Evolutionary conservation across 2,888 invertebrate species (phyloP), one percentile per base, ranked within the genome.

Genomic region (Hecatera dysodea): DNA sequence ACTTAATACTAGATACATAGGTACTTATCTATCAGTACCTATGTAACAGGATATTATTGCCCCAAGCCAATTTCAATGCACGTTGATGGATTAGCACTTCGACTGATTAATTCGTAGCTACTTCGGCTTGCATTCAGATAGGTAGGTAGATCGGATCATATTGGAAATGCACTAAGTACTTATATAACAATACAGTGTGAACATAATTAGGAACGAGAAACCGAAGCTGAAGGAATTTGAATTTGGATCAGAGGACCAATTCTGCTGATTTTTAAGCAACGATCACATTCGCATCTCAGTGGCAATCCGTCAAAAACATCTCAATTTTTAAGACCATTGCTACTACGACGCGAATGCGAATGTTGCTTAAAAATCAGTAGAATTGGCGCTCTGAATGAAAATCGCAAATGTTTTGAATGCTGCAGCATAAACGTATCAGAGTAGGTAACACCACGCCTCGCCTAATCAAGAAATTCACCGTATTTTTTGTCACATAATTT

Each of bases 81-180:
- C 12, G 19, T 36, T 76, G 44, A 72, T 72, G 68, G 72, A 76
- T 57, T 57, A 68, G 52, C 46, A 68, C 52, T 73, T 69, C 19
- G 24, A 33, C 29, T 59, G 46, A 73, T 73, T 73, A 24, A 59
- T 46, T 68, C 33, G 42, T 33, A 27, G 27, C 12, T 12, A 36
- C 19, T 7, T 4, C 52, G n/a, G 39, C 7, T n/a, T 9, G 46
- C 29, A 50, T 42, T 17, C 15, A 24, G 29, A 1, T 46, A 36
- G 11, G 1, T 33, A 29, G 5, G 3, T 24, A 17, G 57, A 27
- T n/a, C 19, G 46, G 19, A 22, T 46, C 2, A 22, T 52, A 72
- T 36, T 60, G 55, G 17, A n/a, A 42, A 63, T 62, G 17, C 8
- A 33, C 17, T 48, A 27, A 36, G n/a, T n/a, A n/a, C n/a, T n/a